phyloP scores from a whole-genome alignment of 2,797 vertebrate genomes.

The Triplophysa bombifrons region DNA sequence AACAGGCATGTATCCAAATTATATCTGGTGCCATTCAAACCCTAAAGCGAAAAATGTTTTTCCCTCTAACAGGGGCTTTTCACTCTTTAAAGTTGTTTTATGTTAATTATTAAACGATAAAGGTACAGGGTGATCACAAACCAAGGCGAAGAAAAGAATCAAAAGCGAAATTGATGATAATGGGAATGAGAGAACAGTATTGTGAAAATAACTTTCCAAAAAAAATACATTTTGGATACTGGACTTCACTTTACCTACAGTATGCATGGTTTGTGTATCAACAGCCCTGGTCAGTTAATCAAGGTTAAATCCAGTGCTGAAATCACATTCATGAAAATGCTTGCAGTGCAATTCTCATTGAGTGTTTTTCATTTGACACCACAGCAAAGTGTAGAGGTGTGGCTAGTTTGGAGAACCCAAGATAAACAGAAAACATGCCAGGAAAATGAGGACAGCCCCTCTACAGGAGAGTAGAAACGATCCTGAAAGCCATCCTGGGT shows the following conservation, averaged over 20 bases:
- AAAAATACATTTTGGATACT: background rate
- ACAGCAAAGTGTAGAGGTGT: background rate
- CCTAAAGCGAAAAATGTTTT: too few relatives aligned
- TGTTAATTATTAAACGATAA: too few relatives aligned
- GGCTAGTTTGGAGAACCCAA: constrained; percentile 25
- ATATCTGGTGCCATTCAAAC: background rate
- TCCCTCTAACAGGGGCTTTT: too few relatives aligned
- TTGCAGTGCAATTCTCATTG: constrained; percentile 5
- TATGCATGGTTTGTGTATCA: background rate
- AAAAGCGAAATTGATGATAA: too few relatives aligned
- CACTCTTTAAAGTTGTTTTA: too few relatives aligned
- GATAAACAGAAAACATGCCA: constrained; percentile 39
- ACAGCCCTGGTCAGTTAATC: constrained; percentile 30
- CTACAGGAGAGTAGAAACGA: constrained; percentile 24
- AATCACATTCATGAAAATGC: background rate
- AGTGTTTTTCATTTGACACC: constrained; percentile 42
- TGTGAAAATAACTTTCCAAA: background rate
- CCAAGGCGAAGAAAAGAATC: too few relatives aligned
- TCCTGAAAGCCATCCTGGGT: constrained; percentile 4
- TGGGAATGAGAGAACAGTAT: background rate
- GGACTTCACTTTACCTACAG: background rate
- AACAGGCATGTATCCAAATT: background rate
- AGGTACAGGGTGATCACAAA: too few relatives aligned
- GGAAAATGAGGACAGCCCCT: constrained; percentile 22
- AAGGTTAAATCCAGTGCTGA: constrained; percentile 40